Evolutionary conservation across 2,888 invertebrate species (phyloP), one percentile per base, ranked within the genome.

Genomic region (Lasius fuliginosus): DNA sequence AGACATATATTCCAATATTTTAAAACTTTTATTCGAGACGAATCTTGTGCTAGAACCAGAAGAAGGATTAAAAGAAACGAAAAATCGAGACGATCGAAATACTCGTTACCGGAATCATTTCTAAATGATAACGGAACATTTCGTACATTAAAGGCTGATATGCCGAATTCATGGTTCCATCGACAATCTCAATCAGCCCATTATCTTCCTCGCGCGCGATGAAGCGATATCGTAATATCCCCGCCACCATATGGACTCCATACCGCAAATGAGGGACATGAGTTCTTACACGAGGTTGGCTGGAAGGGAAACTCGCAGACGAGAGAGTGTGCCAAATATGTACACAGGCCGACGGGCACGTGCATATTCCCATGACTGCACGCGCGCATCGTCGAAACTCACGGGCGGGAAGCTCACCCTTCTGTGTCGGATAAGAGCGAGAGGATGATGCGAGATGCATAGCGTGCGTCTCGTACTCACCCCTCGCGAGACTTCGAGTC

Each of bases 401-500:
- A 40, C 49, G 42, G 15, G 27, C 49, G 60, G 64, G 64, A n/a
- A 18, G 2, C 46, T 18, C 49, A 40, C 30, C 56, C 65, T 88
- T 68, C 64, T 68, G 73, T 46, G 23, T 64, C 83, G 68, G 77
- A 83, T 71, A 53, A 71, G 67, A 62, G 67, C 62, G 46, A 64
- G 58, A 74, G 64, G 76, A 69, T 68, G 73, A 27, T 49, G 58
- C 75, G 75, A 69, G 85, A 82, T 85, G 69, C 64, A 60, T 6
- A 30, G 23, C 40, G 85, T 83, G 74, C 71, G 82, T 89, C 89
- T 83, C 79, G 42, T 83, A 56, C 85, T 76, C 69, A 64, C 67
- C 42, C 5, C n/a, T 30, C 15, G 18, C n/a, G 65, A 71, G 85
- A 75, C 62, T 46, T 12, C 30, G 74, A 75, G 46, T 53, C 77